Evolutionary conservation across 2,113 vertebrate species (phyloP).

Genomic region (Hymenochirus boettgeri): DNA sequence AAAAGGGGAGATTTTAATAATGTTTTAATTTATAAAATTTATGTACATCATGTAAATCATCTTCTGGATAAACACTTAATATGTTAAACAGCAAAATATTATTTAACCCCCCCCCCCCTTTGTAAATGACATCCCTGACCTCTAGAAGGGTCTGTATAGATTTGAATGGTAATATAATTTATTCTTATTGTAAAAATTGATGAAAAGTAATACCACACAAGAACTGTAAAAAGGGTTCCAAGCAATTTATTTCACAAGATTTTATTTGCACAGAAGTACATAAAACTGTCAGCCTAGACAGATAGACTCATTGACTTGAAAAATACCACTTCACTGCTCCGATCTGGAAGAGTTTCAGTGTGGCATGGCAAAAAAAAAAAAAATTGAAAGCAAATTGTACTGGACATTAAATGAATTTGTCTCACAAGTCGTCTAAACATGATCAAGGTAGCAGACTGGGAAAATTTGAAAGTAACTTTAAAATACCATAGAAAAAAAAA

Average conservation of each 20-base stretch:
- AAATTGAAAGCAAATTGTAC: conserved; percentile 4
- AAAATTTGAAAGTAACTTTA: too few species aligned
- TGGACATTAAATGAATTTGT: conserved; percentile 21
- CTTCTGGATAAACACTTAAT: too few species aligned
- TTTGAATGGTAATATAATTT: conserved; percentile 25
- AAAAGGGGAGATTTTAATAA: too few species aligned
- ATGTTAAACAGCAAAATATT: too few species aligned
- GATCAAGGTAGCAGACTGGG: too few species aligned
- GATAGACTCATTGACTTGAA: conserved; percentile 41
- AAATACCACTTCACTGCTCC: conserved; percentile 33
- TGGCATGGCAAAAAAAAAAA: conserved; percentile 24
- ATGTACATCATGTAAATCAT: too few species aligned
- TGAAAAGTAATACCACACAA: conserved; percentile 41
- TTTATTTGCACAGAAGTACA: conserved; percentile 41
- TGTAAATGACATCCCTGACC: too few species aligned
- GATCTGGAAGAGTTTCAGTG: conserved; percentile 1
- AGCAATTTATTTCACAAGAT: conserved; percentile 42
- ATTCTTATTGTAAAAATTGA: conserved; percentile 39
- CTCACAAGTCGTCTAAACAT: too few species aligned
- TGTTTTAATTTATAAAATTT: too few species aligned
- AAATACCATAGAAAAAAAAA: too few species aligned
- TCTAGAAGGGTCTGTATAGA: conserved; percentile 1
- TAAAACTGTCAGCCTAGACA: conserved; percentile 38
- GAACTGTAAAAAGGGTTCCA: conserved; percentile 36
- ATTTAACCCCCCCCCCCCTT: too few species aligned